These are phyloP conservation scores for Nasonia vitripennis DNA, from an alignment of 1,140 invertebrate species.

Conservation along the genomic window DNA sequence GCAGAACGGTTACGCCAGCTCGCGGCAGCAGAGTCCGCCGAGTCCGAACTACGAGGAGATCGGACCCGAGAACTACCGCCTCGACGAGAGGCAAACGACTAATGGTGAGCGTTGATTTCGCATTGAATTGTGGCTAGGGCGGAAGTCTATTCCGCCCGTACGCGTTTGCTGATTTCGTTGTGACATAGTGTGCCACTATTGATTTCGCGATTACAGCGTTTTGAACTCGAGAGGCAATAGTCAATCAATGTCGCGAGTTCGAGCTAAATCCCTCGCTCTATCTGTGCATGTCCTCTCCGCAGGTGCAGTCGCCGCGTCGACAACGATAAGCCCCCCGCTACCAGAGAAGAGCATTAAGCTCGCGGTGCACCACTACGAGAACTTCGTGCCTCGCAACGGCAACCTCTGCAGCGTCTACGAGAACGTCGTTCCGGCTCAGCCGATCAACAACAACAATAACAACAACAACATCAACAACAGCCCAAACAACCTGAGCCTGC, in stretches of 20 bases:
- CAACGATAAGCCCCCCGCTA: constrained; percentile 11
- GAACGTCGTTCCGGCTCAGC: constrained; percentile 57
- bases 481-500: constrained; percentile 17
- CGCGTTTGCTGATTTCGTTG: too few species aligned
- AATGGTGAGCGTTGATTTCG: background rate
- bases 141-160: too few species aligned
- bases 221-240: background rate
- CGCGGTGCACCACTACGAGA: constrained; percentile 60
- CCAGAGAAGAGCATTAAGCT: constrained; percentile 51
- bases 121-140: too few species aligned
- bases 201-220: background rate
- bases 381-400: constrained; percentile 59
- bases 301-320: background rate
- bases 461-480: constrained; percentile 54
- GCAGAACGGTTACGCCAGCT: constrained; percentile 57
- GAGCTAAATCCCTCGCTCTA: background rate
- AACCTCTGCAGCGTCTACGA: constrained; percentile 68
- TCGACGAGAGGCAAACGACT: background rate
- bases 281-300: background rate
- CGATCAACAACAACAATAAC: constrained; percentile 31
- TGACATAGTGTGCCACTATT: too few species aligned
- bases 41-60: constrained; percentile 67
- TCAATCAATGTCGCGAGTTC: background rate
- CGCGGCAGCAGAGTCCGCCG: constrained; percentile 53
- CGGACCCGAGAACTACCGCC: constrained; percentile 48